These are phyloP conservation scores for Sycobia sp. DNA, from an alignment of 1,140 invertebrate genomes.

Conservation along the genomic window DNA sequence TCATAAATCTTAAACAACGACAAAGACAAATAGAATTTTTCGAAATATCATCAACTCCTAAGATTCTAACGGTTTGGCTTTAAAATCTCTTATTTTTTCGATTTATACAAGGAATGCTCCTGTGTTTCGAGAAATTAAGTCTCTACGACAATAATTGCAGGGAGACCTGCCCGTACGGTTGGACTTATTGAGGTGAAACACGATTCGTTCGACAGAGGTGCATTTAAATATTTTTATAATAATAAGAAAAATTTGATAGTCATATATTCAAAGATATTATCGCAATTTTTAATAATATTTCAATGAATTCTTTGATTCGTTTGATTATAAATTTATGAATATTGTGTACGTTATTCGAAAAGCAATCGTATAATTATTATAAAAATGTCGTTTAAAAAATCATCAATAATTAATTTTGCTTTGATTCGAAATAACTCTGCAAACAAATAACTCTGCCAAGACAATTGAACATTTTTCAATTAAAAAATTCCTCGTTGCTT, in stretches of 20 bases:
- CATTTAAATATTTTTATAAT: not conserved
- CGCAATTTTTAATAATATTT: too few relatives aligned
- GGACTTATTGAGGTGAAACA: not conserved
- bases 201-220: not conserved
- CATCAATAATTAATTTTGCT: too few relatives aligned
- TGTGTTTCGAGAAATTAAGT: conserved; percentile 3
- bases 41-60: conserved; percentile 28
- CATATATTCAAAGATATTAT: too few relatives aligned
- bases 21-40: conserved; percentile 32
- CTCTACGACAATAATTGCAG: conserved; percentile 9
- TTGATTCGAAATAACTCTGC: too few relatives aligned
- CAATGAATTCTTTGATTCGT: too few relatives aligned
- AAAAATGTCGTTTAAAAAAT: too few relatives aligned
- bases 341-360: too few relatives aligned
- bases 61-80: conserved; percentile 25
- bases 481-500: not conserved
- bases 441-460: too few relatives aligned
- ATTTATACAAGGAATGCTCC: conserved; percentile 1
- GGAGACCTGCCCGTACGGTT: not conserved
- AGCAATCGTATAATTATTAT: too few relatives aligned
- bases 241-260: too few relatives aligned
- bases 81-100: conserved; percentile 18
- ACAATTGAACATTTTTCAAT: too few relatives aligned
- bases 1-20: conserved; percentile 25
- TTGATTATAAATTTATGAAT: too few relatives aligned